These are phyloP conservation scores for Sebastes variabilis DNA, from an alignment of 2,797 vertebrate genomes.

Conservation along the genomic window DNA sequence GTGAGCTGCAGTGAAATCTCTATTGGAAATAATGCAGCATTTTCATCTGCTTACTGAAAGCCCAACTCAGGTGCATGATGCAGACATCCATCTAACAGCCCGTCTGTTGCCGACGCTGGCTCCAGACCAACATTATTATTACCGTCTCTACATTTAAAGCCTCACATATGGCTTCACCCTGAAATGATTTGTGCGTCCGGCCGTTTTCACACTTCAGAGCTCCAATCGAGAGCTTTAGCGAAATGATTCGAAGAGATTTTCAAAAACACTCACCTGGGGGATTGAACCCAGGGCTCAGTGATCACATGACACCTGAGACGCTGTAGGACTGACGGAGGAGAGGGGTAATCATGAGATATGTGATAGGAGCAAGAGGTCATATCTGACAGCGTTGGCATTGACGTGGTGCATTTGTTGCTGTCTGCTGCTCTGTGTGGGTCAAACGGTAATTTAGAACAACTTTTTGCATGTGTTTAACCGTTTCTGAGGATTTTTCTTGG, in stretches of 20 bases:
- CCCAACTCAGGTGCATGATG: conserved; percentile 23
- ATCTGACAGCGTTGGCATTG: conserved; percentile 9
- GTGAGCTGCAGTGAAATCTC: conserved; percentile 17
- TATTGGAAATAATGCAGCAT: conserved; percentile 15
- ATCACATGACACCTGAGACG: conserved; percentile 59
- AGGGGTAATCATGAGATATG: conserved; percentile 46
- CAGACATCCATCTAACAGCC: conserved; percentile 39
- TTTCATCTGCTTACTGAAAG: conserved; percentile 18
- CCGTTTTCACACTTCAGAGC: conserved; percentile 42
- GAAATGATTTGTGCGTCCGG: conserved; percentile 47
- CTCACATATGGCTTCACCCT: conserved; percentile 38
- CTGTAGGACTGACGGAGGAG: background rate
- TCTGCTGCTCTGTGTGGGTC: background rate
- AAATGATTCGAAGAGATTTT: conserved; percentile 43
- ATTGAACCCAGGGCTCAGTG: conserved; percentile 23
- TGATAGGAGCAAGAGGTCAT: conserved; percentile 37
- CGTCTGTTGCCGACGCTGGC: conserved; percentile 32
- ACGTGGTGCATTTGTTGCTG: conserved; percentile 4
- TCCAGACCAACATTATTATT: conserved; percentile 39
- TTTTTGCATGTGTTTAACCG: background rate
- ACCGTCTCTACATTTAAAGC: conserved; percentile 30
- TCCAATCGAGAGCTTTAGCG: conserved; percentile 7
- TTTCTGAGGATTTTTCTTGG: background rate
- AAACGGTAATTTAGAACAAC: conserved; percentile 12
- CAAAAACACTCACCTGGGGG: conserved; percentile 50